Conservation (phyloP, 2,888 invertebrate genomes). For the Chymomyza fuscimana region DNA sequence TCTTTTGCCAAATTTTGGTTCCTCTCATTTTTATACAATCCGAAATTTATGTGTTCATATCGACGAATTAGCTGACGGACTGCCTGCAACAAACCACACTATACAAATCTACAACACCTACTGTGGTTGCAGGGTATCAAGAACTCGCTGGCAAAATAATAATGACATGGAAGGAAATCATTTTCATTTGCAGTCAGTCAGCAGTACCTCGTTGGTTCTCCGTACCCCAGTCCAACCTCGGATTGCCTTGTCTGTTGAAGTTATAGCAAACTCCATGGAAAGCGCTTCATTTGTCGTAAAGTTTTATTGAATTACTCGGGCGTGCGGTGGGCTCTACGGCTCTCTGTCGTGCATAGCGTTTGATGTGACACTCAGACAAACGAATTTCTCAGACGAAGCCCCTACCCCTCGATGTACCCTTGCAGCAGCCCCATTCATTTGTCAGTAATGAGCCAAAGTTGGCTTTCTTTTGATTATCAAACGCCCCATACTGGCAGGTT, state of each 20-base stretch:
- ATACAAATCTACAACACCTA: too few relatives aligned
- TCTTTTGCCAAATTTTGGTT: too few relatives aligned
- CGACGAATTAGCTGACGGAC: too few relatives aligned
- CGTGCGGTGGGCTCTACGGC: conserved; percentile 51
- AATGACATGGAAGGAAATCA: conserved; percentile 73
- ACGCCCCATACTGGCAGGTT: conserved; percentile 27
- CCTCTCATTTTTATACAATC: too few relatives aligned
- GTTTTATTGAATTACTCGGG: conserved; percentile 75
- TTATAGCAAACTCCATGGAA: conserved; percentile 42
- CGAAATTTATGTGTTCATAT: too few relatives aligned
- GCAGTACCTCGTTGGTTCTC: background rate
- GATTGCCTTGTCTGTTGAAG: conserved; percentile 32
- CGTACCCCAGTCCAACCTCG: background rate
- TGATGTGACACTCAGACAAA: conserved; percentile 42
- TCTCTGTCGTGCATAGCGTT: conserved; percentile 47
- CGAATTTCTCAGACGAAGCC: background rate
- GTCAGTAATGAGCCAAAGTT: conserved; percentile 42
- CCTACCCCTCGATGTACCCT: background rate
- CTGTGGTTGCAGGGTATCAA: too few relatives aligned
- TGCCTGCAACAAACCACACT: too few relatives aligned
- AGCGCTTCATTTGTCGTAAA: conserved; percentile 73
- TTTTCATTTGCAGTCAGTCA: conserved; percentile 65
- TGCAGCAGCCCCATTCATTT: conserved; percentile 11
- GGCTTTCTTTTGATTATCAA: conserved; percentile 64
- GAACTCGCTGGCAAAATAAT: conserved; percentile 53